These are phyloP conservation scores for Dexiosoma caninum DNA, from an alignment of 2,888 invertebrate genomes.

Conservation along the genomic window DNA sequence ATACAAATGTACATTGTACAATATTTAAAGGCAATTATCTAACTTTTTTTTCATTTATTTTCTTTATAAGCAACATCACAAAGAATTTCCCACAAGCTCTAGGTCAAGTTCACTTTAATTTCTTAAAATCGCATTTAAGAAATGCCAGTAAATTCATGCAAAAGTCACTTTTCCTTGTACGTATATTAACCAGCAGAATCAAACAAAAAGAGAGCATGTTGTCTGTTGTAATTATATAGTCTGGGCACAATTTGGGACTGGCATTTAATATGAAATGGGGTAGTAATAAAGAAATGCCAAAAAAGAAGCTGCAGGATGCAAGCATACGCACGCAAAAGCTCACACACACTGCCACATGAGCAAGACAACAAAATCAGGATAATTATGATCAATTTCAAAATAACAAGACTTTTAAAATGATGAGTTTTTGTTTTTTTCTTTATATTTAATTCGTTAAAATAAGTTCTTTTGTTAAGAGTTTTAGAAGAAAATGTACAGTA, in stretches of 20 bases:
- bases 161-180: conserved; percentile 13
- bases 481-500: neutral
- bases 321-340: neutral
- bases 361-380: conserved; percentile 36
- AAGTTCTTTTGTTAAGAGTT: neutral
- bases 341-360: neutral
- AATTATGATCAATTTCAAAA: conserved; percentile 62
- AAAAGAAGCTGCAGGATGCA: conserved; percentile 41
- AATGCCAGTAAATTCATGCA: conserved; percentile 12
- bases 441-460: neutral
- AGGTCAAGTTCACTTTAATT: conserved; percentile 62
- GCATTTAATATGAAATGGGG: conserved; percentile 51
- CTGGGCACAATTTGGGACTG: conserved; percentile 51
- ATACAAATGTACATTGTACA: neutral
- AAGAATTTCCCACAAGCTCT: conserved; percentile 58
- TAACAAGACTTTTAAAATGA: conserved; percentile 53
- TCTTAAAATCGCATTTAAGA: conserved; percentile 15
- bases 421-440: conserved; percentile 3
- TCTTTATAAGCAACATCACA: neutral
- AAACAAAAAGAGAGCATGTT: neutral
- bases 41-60: neutral
- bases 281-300: conserved; percentile 14
- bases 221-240: conserved; percentile 61
- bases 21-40: conserved; percentile 25
- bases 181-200: neutral